Percentiles rank a stretch among this genome's conserved stretches.
These are phyloP conservation scores for Catocala fraxini DNA, from an alignment of 2,888 invertebrate species.

Conservation along the genomic window DNA sequence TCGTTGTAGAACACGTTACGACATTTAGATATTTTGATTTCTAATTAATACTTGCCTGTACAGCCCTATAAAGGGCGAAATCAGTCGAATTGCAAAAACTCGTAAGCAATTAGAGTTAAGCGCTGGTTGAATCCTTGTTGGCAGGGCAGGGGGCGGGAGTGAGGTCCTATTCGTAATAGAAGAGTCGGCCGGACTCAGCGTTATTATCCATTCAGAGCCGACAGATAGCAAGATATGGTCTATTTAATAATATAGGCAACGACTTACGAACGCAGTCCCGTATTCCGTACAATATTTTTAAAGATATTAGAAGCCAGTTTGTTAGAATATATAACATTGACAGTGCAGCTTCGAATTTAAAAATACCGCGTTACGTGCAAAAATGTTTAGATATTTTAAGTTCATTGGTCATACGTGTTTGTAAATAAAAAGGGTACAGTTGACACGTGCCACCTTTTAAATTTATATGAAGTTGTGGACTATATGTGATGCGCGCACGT, in stretches of 20 bases:
- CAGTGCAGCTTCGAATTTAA: not conserved
- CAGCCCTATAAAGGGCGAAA: conserved; percentile 65
- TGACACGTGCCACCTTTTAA: no score
- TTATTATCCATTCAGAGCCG: conserved; percentile 77
- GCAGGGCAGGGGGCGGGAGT: conserved; percentile 66
- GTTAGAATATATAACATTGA: no score
- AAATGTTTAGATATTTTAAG: no score
- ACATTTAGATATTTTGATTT: no score
- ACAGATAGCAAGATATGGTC: conserved; percentile 75
- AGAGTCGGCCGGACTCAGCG: conserved; percentile 60
- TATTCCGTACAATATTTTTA: conserved; percentile 51
- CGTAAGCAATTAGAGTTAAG: conserved; percentile 76
- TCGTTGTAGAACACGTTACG: no score
- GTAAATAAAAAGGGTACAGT: no score
- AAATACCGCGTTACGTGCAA: no score
- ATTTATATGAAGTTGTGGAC: no score
- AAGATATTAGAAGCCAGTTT: conserved; percentile 19
- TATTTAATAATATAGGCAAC: conserved; percentile 74
- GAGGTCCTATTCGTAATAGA: conserved; percentile 67
- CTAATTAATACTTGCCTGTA: conserved; percentile 32
- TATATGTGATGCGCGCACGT: no score
- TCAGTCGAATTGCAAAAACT: conserved; percentile 71
- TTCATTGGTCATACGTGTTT: no score
- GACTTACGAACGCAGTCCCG: conserved; percentile 57
- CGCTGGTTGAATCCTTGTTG: conserved; percentile 72